Evolutionary conservation across 2,797 vertebrate species (phyloP), one percentile per base, ranked within the genome.

Genomic region (Holocentrus rufus): DNA sequence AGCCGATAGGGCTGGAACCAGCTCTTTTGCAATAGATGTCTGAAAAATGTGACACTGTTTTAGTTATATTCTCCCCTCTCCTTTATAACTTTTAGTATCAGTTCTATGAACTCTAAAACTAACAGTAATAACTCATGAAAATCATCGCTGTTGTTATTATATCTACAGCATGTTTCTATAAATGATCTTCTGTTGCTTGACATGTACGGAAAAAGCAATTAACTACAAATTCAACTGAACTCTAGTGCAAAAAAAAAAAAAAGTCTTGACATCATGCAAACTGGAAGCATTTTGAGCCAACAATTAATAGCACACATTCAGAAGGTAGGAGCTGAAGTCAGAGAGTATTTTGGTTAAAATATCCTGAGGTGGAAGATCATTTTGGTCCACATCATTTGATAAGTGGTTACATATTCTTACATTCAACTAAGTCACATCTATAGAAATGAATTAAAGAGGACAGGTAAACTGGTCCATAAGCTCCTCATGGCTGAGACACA

Each of bases 361-460:
- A 84, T 90, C 83, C 90, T 90, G 89, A 89, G 89, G 69, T 82
- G 81, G 65, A 84, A 76, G 69, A 74, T 88, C 22, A 14, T 87
- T 87, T 92, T 88, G 90, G 88, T 90, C 88, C 85, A 74, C 65
- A 74, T 79, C 70, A 72, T 67, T 73, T 78, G 23, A 55, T 31
- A 75, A 60, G 46, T 34, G 23, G 2, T 76, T 73, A 61, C 71
- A 67, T 55, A 36, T 42, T 55, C 2, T 0, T 80, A 83, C 78
- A 77, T 88, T 89, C 86, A 88, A 17, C 64, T 72, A 64, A 88
- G 91, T 94, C 89, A 92, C 90, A 92, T 92, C 88, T 84, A 92
- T 90, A 92, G 86, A 93, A 74, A 74, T 67, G 1, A 18, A 69
- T 44, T 61, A 25, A 53, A 77, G 39, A 44, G 68, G 55, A 69